Conservation (phyloP, 2,888 invertebrate genomes). For the Dryadula phaetusa region DNA sequence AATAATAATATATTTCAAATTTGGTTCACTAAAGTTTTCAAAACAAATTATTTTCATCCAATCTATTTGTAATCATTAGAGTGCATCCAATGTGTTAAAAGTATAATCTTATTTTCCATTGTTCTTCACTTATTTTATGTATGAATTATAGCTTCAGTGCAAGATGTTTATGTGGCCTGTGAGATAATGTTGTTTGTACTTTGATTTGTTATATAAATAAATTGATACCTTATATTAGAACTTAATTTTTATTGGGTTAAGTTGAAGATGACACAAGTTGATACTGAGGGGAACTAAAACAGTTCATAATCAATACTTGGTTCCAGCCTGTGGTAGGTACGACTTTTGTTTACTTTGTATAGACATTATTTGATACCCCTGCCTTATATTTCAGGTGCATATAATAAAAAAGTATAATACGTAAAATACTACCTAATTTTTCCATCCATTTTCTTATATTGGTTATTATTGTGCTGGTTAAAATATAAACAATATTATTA, state of each 20-base stretch:
- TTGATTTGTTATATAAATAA: conserved; percentile 24
- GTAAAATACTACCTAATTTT: too few relatives aligned
- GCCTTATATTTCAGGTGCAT: too few relatives aligned
- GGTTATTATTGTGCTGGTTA: too few relatives aligned
- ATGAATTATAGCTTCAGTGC: background rate
- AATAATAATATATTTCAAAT: background rate
- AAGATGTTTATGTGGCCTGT: background rate
- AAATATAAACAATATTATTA: too few relatives aligned
- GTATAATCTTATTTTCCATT: background rate
- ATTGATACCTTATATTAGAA: conserved; percentile 18
- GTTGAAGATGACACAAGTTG: conserved; percentile 14
- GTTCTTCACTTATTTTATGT: background rate
- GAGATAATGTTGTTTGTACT: conserved; percentile 11
- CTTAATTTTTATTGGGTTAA: conserved; percentile 1
- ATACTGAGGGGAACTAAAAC: conserved; percentile 16
- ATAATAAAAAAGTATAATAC: too few relatives aligned
- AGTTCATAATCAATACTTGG: conserved; percentile 26
- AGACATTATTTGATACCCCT: too few relatives aligned
- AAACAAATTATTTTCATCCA: background rate
- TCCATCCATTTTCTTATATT: too few relatives aligned
- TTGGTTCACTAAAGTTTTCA: background rate
- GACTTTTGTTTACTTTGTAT: too few relatives aligned
- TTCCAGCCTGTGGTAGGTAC: conserved; percentile 22
- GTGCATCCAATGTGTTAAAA: background rate
- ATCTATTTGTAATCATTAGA: background rate